These are phyloP conservation scores for Ectemnius continuus DNA, from an alignment of 2,888 invertebrate genomes.

Conservation along the genomic window DNA sequence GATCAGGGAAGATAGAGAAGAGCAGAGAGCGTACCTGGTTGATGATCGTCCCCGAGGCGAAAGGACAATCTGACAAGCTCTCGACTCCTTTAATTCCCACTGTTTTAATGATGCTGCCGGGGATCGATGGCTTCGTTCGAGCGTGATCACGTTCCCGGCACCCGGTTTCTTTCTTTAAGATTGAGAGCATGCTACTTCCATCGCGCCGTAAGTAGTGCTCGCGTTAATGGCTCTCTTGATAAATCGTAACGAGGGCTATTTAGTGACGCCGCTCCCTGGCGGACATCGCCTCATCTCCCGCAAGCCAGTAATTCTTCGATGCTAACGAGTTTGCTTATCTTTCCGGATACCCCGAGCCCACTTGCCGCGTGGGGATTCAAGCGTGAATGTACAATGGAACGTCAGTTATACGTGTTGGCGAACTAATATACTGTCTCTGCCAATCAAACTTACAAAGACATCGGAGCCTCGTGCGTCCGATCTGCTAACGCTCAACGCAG, in stretches of 20 bases:
- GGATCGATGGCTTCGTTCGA: not conserved
- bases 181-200: not conserved
- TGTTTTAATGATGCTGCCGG: not conserved
- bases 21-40: too few species aligned
- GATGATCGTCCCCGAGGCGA: not conserved
- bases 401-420: not conserved
- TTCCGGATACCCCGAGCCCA: not conserved
- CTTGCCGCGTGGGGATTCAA: not conserved
- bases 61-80: not conserved
- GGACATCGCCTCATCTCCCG: not conserved
- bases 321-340: conserved; percentile 5
- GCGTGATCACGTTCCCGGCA: not conserved
- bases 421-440: not conserved
- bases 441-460: not conserved
- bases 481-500: too few species aligned
- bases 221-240: not conserved
- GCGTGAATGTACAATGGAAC: not conserved
- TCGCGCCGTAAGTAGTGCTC: not conserved
- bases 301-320: not conserved
- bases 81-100: not conserved
- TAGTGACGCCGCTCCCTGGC: not conserved
- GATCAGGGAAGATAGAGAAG: too few species aligned
- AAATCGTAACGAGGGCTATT: conserved; percentile 7
- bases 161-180: not conserved
- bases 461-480: not conserved